These are phyloP conservation scores for Lamellibrachia luymesi DNA, from an alignment of 1,140 invertebrate genomes.

Conservation along the genomic window DNA sequence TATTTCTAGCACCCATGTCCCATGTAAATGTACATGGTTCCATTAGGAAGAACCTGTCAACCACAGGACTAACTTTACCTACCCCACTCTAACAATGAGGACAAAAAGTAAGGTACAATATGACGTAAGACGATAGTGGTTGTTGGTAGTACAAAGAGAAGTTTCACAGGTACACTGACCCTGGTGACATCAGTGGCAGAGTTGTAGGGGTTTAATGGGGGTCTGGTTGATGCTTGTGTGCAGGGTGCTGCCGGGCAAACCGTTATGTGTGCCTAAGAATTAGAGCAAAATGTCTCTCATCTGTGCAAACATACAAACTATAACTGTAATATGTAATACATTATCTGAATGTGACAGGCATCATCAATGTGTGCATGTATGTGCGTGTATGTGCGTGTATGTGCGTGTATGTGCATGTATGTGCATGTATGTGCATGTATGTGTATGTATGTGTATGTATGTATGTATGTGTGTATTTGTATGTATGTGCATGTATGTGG, in stretches of 20 bases:
- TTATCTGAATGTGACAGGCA: too few relatives aligned
- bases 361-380: too few relatives aligned
- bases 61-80: background rate
- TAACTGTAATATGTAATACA: too few relatives aligned
- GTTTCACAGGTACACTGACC: background rate
- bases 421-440: too few relatives aligned
- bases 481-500: background rate
- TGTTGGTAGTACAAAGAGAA: background rate
- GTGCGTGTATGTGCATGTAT: too few relatives aligned
- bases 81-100: background rate
- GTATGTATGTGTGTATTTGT: constrained; percentile 11
- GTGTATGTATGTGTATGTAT: too few relatives aligned
- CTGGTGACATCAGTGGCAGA: background rate
- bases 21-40: background rate
- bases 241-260: background rate
- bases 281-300: background rate
- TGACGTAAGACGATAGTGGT: background rate
- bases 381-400: background rate
- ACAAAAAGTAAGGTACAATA: background rate
- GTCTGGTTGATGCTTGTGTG: background rate
- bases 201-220: background rate
- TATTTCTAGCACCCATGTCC: background rate
- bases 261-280: background rate
- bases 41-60: background rate
- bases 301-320: too few relatives aligned